Evolutionary conservation across 2,113 vertebrate genomes (phyloP).

Genomic region (Vanacampus margaritifer): DNA sequence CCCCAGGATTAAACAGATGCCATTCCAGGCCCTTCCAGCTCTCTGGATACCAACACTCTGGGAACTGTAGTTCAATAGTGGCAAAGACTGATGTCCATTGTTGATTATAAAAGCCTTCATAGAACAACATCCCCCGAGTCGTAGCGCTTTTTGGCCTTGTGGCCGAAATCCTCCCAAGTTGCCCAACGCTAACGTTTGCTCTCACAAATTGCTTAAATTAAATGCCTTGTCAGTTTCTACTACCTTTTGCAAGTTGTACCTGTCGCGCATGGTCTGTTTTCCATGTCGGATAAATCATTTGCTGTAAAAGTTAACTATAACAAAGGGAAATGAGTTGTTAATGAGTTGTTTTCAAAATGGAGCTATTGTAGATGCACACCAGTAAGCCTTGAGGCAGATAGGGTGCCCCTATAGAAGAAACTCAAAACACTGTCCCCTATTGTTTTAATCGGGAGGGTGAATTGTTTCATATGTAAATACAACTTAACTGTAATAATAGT

Average conservation of each 20-base stretch:
- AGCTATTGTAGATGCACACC: background rate
- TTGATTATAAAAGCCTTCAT: conserved; percentile 53
- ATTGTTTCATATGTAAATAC: background rate
- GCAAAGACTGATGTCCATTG: conserved; percentile 62
- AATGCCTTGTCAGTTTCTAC: background rate
- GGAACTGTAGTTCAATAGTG: conserved; percentile 74
- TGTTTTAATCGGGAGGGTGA: background rate
- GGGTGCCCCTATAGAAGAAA: background rate
- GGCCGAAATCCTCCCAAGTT: conserved; percentile 57
- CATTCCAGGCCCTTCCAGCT: conserved; percentile 72
- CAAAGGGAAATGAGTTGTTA: background rate
- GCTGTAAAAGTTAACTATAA: background rate
- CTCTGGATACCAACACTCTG: conserved; percentile 65
- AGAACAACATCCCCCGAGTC: conserved; percentile 60
- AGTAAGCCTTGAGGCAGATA: background rate
- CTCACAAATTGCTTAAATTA: conserved; percentile 23
- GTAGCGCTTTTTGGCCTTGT: conserved; percentile 43
- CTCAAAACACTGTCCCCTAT: background rate
- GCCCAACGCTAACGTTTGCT: conserved; percentile 45
- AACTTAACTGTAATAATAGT: background rate
- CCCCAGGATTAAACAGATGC: conserved; percentile 73
- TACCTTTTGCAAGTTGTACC: background rate
- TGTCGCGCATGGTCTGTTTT: background rate
- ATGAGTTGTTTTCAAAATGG: background rate
- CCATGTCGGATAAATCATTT: background rate